These are phyloP conservation scores for Pantherophis vulpinus DNA, from an alignment of 2,797 vertebrate species.

Conservation along the genomic window DNA sequence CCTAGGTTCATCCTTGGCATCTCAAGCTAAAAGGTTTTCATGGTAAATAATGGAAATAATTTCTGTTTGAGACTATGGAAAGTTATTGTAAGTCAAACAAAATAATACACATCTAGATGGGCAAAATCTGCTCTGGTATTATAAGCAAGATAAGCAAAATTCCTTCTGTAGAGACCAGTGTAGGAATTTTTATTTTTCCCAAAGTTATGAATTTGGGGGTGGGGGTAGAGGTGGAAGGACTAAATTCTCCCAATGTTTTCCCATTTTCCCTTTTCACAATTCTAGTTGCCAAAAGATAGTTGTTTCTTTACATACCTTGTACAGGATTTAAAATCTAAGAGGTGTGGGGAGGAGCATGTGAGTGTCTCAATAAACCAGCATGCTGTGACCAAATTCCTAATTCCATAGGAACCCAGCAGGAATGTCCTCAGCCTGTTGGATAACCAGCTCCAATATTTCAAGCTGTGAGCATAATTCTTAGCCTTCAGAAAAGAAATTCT, in stretches of 20 bases:
- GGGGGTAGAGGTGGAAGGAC: not conserved
- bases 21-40: not conserved
- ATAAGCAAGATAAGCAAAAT: not conserved
- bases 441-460: constrained; percentile 46
- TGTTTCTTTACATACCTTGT: not conserved
- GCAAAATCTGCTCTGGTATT: not conserved
- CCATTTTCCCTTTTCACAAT: not conserved
- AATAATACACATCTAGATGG: not conserved
- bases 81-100: not conserved
- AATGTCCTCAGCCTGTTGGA: constrained; percentile 37
- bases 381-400: constrained; percentile 56
- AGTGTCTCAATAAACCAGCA: constrained; percentile 23
- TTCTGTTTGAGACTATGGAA: not conserved
- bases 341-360: not conserved
- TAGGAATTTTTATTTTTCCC: not conserved
- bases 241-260: not conserved
- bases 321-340: constrained; percentile 19
- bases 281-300: not conserved
- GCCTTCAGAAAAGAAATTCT: constrained; percentile 33
- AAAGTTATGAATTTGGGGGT: not conserved
- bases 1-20: not conserved
- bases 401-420: constrained; percentile 15
- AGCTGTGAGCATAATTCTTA: constrained; percentile 41
- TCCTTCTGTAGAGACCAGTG: not conserved
- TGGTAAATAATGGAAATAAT: not conserved